Evolutionary conservation across 2,888 invertebrate genomes (phyloP).

Genomic region (Harmothoe impar): DNA sequence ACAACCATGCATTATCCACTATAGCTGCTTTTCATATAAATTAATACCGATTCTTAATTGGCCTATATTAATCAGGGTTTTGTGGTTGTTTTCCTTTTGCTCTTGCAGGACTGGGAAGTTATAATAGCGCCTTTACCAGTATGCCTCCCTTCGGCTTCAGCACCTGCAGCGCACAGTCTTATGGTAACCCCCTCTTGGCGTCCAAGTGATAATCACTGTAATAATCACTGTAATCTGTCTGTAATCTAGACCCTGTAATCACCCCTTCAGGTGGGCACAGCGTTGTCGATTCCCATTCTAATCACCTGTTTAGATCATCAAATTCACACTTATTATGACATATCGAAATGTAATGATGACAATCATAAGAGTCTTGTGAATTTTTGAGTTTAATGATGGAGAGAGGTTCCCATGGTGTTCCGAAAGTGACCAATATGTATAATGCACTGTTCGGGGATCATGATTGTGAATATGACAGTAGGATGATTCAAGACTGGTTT

Average conservation of each 20-base stretch:
- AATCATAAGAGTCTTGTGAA: neutral
- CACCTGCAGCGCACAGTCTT: constrained; percentile 55
- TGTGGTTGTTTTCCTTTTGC: neutral
- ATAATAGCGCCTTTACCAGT: constrained; percentile 58
- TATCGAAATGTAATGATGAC: neutral
- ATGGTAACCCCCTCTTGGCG: constrained; percentile 59
- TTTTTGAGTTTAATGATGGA: neutral
- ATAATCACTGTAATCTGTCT: too few relatives aligned
- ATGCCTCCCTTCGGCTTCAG: constrained; percentile 61
- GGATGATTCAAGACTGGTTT: too few relatives aligned
- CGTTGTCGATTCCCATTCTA: neutral
- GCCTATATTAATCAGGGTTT: neutral
- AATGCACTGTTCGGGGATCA: too few relatives aligned
- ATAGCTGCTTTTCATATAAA: too few relatives aligned
- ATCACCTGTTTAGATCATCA: neutral
- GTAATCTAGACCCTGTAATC: neutral
- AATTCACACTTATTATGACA: constrained; percentile 17
- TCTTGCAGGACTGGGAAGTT: constrained; percentile 63
- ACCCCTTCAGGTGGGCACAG: neutral
- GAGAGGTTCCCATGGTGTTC: neutral
- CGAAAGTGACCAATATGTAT: neutral
- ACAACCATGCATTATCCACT: too few relatives aligned
- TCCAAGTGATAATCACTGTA: constrained; percentile 55
- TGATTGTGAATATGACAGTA: too few relatives aligned
- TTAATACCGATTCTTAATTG: neutral